Evolutionary conservation across 2,888 invertebrate genomes (phyloP).

Genomic region (Ormyrus thymus): DNA sequence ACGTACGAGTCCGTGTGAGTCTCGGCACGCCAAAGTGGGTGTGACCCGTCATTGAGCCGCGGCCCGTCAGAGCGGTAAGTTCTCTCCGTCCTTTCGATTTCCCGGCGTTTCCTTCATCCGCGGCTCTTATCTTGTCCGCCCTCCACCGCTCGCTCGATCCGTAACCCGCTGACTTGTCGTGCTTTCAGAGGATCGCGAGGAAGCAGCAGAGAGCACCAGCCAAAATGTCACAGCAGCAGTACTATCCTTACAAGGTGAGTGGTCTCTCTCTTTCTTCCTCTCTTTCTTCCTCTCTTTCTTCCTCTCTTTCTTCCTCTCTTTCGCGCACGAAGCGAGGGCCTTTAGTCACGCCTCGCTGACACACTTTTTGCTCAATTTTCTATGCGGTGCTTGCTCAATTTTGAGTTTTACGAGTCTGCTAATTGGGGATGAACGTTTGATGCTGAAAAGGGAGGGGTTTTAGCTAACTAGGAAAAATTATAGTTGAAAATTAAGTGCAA

Average conservation of each 20-base stretch:
- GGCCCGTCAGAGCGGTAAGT: constrained; percentile 55
- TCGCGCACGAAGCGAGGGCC: background rate
- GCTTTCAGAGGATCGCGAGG: constrained; percentile 37
- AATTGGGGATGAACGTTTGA: background rate
- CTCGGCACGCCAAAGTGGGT: constrained; percentile 60
- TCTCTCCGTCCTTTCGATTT: background rate
- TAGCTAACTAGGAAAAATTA: too few species aligned
- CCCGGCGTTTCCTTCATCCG: background rate
- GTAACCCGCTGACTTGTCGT: background rate
- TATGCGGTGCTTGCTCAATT: background rate
- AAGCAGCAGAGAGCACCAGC: constrained; percentile 53
- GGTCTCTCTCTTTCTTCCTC: constrained; percentile 12
- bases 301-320: background rate
- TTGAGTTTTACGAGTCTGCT: background rate
- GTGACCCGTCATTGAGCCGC: constrained; percentile 61
- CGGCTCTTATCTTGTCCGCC: constrained; percentile 5
- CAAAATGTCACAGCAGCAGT: constrained; percentile 87
- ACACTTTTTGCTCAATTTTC: constrained; percentile 26
- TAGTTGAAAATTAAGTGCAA: too few species aligned
- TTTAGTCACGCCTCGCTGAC: constrained; percentile 38
- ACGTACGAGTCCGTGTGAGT: too few species aligned
- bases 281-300: background rate
- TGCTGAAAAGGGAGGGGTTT: too few species aligned
- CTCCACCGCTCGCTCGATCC: background rate
- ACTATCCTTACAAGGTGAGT: constrained; percentile 89